Conservation (phyloP, 2,888 invertebrate genomes). For the Halocaridina rubra region DNA sequence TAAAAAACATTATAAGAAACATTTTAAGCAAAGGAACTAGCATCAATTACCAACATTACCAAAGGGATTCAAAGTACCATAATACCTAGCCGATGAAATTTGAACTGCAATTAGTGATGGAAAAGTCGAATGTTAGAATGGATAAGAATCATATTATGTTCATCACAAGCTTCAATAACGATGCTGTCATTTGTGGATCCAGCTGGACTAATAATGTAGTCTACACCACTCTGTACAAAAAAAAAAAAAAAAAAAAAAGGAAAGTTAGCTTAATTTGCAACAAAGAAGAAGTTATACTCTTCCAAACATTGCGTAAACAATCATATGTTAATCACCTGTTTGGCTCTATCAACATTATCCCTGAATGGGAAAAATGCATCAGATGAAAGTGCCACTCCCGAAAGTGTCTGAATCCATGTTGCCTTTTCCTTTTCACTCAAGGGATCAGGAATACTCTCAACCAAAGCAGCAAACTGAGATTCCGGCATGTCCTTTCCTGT, state of each 20-base stretch:
- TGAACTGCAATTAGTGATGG: conserved; percentile 94
- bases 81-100: no score
- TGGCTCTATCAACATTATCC: conserved; percentile 94
- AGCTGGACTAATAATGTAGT: conserved; percentile 91
- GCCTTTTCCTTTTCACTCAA: conserved; percentile 77
- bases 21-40: no score
- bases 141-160: conserved; percentile 86
- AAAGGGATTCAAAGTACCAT: no score
- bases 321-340: no score
- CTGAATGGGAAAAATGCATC: conserved; percentile 99
- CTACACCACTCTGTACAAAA: conserved; percentile 86
- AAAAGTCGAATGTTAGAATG: conserved; percentile 93
- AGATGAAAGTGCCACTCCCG: conserved; percentile 87
- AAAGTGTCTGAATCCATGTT: conserved; percentile 75
- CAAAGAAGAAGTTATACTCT: no score
- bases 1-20: no score
- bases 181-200: conserved; percentile 94
- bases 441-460: conserved; percentile 79
- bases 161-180: conserved; percentile 91
- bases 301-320: no score
- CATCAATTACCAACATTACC: no score
- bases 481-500: conserved; percentile 84
- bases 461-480: conserved; percentile 79
- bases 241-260: background rate
- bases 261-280: background rate